These are phyloP conservation scores for Didymodactylos carnosus DNA, from an alignment of 2,888 invertebrate species.

Conservation along the genomic window DNA sequence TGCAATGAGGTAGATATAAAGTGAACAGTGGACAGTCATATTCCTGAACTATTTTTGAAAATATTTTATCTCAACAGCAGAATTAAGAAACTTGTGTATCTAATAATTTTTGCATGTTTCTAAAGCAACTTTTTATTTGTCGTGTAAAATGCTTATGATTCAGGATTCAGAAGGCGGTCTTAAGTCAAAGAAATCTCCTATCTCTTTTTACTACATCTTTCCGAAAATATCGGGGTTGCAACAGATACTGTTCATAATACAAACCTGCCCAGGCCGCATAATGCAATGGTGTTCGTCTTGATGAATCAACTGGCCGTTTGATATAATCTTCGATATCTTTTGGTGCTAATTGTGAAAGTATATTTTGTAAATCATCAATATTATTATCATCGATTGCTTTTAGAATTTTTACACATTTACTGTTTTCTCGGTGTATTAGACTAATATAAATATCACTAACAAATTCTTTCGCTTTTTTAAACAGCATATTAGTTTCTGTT, in stretches of 20 bases:
- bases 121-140: background rate
- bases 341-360: background rate
- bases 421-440: background rate
- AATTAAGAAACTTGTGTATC: too few relatives aligned
- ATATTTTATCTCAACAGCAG: too few relatives aligned
- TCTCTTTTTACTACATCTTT: too few relatives aligned
- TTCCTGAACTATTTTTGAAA: too few relatives aligned
- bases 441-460: background rate
- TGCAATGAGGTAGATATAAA: too few relatives aligned
- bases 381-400: background rate
- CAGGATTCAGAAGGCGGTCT: too few relatives aligned
- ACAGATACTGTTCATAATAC: too few relatives aligned
- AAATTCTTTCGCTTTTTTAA: background rate
- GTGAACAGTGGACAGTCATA: too few relatives aligned
- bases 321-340: background rate
- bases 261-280: background rate
- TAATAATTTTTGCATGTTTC: background rate
- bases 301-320: background rate
- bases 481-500: too few relatives aligned
- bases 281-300: background rate
- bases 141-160: too few relatives aligned
- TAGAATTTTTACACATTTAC: background rate
- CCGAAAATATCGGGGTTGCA: too few relatives aligned
- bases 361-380: background rate
- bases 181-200: too few relatives aligned